phyloP scores from a whole-genome alignment of 2,113 vertebrate genomes.

The Tetrao urogallus region DNA sequence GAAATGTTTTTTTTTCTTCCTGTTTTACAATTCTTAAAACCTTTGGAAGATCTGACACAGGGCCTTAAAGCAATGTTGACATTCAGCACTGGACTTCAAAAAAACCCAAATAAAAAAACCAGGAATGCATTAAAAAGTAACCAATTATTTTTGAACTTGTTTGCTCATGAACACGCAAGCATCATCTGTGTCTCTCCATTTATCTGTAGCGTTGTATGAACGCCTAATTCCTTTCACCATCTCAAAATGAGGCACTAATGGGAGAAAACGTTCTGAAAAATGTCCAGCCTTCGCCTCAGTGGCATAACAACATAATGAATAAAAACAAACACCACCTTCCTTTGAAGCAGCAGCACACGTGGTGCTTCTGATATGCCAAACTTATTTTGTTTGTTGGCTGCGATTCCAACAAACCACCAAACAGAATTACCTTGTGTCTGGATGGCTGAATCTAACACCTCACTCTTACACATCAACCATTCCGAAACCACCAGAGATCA shows the following conservation, averaged over 20 bases:
- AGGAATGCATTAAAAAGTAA: neutral
- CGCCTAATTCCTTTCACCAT: neutral
- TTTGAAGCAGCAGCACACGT: neutral
- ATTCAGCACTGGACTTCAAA: neutral
- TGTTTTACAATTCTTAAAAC: neutral
- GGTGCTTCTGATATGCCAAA: neutral
- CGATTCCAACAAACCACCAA: neutral
- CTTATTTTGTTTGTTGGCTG: neutral
- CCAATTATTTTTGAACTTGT: neutral
- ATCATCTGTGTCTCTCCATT: neutral
- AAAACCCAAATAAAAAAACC: neutral
- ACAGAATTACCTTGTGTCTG: neutral
- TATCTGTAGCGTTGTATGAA: neutral
- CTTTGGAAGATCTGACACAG: neutral
- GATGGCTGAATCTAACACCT: neutral
- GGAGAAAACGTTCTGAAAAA: neutral
- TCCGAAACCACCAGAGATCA: conserved; percentile 3
- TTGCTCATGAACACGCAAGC: neutral
- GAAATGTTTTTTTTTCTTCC: neutral
- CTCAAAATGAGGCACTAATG: neutral
- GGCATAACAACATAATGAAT: neutral
- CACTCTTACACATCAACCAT: neutral
- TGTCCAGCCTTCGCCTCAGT: neutral
- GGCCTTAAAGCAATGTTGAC: neutral
- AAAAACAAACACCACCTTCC: neutral